Base-by-base conservation (phyloP, 2,888 invertebrate genomes). In the Agrotis puta region DNA sequence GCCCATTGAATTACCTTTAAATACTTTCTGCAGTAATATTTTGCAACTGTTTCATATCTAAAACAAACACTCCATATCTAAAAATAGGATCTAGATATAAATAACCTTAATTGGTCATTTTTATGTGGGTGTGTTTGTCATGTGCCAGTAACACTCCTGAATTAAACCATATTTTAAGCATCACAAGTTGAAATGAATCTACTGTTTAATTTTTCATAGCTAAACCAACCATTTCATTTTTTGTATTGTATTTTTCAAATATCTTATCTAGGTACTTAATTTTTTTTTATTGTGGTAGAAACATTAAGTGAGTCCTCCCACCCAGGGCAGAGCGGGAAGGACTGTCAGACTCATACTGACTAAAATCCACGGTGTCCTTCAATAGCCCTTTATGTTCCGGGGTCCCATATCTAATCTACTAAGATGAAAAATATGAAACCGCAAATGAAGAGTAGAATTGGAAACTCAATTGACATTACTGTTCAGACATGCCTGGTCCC, bases 51-150 rank as follows among this genome's bases (percentile, higher is more conserved):
- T 18, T 48, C 53, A 59, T 76, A 69, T 77, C 54, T 77, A 76
- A 39, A 75, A 54, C 63, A 64, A 70, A 68, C 48, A 68, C 22
- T 33, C 14, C 48, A 68, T 59, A 68, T 72, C 62, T 73, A 62
- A 47, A 64, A 74, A 70, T 76, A 67, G 70, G 51, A 74, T 77
- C 57, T 77, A 53, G 18, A 58, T 63, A 62, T 77, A 63, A 77
- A 77, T 58, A 71, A 71, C 63, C 78, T 77, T 77, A 77, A 75
- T 74, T 77, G 57, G 48, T 58, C n/a, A 62, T 58, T 77, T 58
- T n/a, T 20, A 50, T 51, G 48, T 74, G 48, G 50, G 50, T 61
- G 56, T 68, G 77, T 77, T 47, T 61, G 18, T 33, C n/a, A 11
- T 56, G 20, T 47, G 33, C 3, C 54, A 24, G 48, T 43, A 69